Evolutionary conservation across 2,888 invertebrate species (phyloP), one percentile per base, ranked within the genome.

Genomic region (Cepaea hortensis): DNA sequence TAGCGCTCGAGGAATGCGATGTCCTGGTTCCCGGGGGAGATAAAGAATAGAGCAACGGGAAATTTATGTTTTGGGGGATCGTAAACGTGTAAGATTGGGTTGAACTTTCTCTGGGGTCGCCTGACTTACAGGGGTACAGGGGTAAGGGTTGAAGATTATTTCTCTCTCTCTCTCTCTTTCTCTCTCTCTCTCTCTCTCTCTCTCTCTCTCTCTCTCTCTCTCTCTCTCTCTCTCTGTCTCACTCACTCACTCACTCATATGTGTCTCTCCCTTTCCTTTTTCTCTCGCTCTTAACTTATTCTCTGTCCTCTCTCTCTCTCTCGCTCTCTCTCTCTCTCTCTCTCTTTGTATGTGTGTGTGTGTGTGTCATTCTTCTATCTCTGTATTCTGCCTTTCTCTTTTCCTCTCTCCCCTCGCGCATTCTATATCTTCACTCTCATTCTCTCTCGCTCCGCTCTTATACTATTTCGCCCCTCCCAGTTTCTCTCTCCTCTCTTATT

Each of bases 401-500:
- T 46, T 13, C 15, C 18, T 35, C 35, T 35, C 35, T 35, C 35
- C 35, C 20, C 20, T 23, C 23, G 3, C 35, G 3, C 35, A 35
- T 15, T 15, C 15, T 7, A 11, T 73, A 9, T 15, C 20, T 23
- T 3, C 73, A 3, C 15, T 15, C 20, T 6, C 20, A 6, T 6
- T 15, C 3, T 35, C 35, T 83, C 55, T 50, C 55, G 7, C 35
- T 23, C 61, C 46, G 18, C 18, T 75, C 20, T 46, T 55, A 50
- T 61, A 11, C n/a, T 55, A n/a, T 23, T 18, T 13, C n/a, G 15
- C 73, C 46, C 48, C n/a, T 83, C 75, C 65, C 20, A n/a, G 48
- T 73, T n/a, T 73, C 23, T 73, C 72, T 73, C 75, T 73, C 65
- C 50, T 73, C 55, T 50, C 73, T 73, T 61, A 1, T 20, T 75